Conservation (phyloP, 2,113 vertebrate genomes). For the Phylloscopus whistleri region DNA sequence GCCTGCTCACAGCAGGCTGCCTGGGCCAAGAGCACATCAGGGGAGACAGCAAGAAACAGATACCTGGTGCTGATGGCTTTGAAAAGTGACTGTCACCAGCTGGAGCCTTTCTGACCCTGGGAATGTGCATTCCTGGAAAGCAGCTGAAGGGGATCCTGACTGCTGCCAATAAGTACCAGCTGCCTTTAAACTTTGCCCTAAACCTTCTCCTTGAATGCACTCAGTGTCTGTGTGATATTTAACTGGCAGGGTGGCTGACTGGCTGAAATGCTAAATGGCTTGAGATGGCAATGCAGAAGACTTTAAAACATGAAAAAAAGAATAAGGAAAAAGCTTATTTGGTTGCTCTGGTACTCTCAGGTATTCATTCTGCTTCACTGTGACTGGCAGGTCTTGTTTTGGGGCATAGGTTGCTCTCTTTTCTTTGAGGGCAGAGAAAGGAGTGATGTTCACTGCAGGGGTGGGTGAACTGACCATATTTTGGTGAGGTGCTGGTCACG, state of each 20-base stretch:
- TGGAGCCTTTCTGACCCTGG: neutral
- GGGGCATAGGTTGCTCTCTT: fast-evolving
- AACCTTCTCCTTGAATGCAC: neutral
- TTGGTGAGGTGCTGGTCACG: neutral
- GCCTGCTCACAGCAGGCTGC: neutral
- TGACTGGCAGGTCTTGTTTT: neutral
- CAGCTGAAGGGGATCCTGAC: neutral
- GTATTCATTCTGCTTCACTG: neutral
- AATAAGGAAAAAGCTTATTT: fast-evolving
- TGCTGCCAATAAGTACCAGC: neutral
- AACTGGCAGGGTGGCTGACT: neutral
- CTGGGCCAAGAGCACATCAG: neutral
- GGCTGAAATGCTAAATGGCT: neutral
- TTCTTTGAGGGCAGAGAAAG: neutral
- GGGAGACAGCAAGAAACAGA: neutral
- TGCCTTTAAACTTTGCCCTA: neutral
- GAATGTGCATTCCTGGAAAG: neutral
- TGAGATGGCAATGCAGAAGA: neutral
- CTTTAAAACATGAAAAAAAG: neutral
- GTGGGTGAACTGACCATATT: fast-evolving
- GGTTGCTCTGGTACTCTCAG: neutral
- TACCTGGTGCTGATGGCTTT: neutral
- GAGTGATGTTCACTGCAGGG: fast-evolving
- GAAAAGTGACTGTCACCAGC: neutral
- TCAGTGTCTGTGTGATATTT: neutral